These are phyloP conservation scores for Agonopterix arenella DNA, from an alignment of 2,888 invertebrate genomes.

Conservation along the genomic window DNA sequence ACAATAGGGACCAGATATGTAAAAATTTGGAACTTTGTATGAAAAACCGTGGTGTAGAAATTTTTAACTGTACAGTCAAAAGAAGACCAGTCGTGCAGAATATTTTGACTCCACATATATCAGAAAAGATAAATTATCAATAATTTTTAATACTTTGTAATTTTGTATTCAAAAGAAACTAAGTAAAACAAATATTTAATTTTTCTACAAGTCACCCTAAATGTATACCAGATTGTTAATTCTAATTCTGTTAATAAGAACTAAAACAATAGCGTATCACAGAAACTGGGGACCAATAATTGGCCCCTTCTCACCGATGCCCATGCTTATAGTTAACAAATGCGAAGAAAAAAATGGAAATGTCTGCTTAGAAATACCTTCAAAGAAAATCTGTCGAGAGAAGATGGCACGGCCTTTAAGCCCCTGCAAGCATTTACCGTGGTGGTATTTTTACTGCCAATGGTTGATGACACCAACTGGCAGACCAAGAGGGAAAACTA, in stretches of 20 bases:
- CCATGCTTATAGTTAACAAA: constrained; percentile 14
- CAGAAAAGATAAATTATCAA: too few species aligned
- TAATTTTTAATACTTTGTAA: too few species aligned
- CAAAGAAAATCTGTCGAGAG: constrained; percentile 26
- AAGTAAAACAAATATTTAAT: too few species aligned
- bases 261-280: constrained; percentile 7
- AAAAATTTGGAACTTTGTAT: too few species aligned
- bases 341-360: constrained; percentile 20
- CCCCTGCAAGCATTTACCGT: constrained; percentile 26
- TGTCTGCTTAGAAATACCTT: constrained; percentile 27
- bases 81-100: too few species aligned
- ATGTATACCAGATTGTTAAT: too few species aligned
- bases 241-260: background rate
- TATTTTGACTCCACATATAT: too few species aligned
- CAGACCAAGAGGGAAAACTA: constrained; percentile 11
- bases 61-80: too few species aligned
- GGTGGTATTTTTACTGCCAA: constrained; percentile 40
- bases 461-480: constrained; percentile 19
- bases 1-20: too few species aligned
- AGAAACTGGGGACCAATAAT: constrained; percentile 23
- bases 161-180: too few species aligned
- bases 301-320: constrained; percentile 20
- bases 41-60: too few species aligned
- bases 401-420: constrained; percentile 16
- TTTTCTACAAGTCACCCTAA: too few species aligned